Base-by-base conservation (phyloP, 2,797 vertebrate species). In the Phataginus tetradactyla region DNA sequence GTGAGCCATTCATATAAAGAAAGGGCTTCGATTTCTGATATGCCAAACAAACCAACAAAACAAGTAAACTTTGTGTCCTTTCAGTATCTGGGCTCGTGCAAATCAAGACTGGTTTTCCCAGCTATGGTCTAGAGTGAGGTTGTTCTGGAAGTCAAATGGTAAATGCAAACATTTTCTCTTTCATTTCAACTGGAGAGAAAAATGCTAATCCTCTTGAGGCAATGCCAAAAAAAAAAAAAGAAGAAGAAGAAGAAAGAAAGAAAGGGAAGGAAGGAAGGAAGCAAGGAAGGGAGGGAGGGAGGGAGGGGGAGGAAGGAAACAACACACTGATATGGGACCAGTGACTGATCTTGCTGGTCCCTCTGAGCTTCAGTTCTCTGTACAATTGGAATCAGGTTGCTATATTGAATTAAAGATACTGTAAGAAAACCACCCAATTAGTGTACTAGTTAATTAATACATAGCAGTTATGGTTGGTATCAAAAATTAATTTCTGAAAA, bases 141-240 rank as follows among this genome's bases (percentile, higher is more conserved):
- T 27, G 0, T 45, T 96, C 89, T 34, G 10, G 78, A 90, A 96
- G n/a, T 42, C 34, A 79, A 81, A 90, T 79, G 5, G 17, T 49
- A 88, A 85, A 81, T n/a, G 74, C 23, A 83, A 83, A 93, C 7
- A 61, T 91, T 68, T 86, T 86, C 66, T 81, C 37, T 94, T 90
- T 95, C 45, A 29, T 89, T 91, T 71, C 78, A 84, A 51, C 13
- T 27, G 8, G 6, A 27, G 42, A 74, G 77, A 57, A 78, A 94
- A 79, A 15, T 34, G 37, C 7, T 10, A 18, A 63, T 63, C 59
- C 34, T 77, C 53, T 25, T 53, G 49, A 90, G 45, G 27, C 7
- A 15, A 85, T 66, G 34, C 55, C 34, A 85, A 68, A 55, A 86
- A 53, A 66, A 4, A n/a, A 9, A 34, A 9, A 29, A 34, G 39